Evolutionary conservation across 2,797 vertebrate genomes (phyloP).

Genomic region (Paramormyrops hopkinsi): DNA sequence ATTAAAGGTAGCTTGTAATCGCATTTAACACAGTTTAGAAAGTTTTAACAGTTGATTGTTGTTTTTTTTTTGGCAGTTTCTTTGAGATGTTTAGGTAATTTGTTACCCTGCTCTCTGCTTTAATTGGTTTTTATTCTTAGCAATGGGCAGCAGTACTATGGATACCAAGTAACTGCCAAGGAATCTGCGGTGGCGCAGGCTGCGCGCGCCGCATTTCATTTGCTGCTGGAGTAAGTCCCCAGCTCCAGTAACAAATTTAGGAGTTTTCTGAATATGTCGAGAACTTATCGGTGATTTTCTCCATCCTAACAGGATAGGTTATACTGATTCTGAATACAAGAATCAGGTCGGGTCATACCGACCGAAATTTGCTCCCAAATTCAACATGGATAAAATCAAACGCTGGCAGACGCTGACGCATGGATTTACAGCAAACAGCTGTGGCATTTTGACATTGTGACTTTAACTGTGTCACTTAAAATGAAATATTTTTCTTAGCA

Average conservation of each 20-base stretch:
- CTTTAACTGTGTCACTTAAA: not conserved
- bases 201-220: not conserved
- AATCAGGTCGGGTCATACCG: not conserved
- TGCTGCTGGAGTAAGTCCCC: not conserved
- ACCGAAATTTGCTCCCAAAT: not conserved
- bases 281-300: not conserved
- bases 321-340: not conserved
- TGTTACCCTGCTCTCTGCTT: not conserved
- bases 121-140: not conserved
- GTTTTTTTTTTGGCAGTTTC: not conserved
- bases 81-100: not conserved
- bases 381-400: not conserved
- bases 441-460: not conserved
- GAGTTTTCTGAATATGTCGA: not conserved
- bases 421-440: not conserved
- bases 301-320: not conserved
- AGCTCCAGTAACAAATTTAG: not conserved
- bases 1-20: not conserved
- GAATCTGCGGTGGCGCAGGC: not conserved
- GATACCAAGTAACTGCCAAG: not conserved
- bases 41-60: not conserved
- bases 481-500: not conserved
- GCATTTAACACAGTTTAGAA: not conserved
- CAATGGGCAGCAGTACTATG: not conserved
- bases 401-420: not conserved